Evolutionary conservation across 2,113 vertebrate genomes (phyloP).

Genomic region (Zosterops japonicus): DNA sequence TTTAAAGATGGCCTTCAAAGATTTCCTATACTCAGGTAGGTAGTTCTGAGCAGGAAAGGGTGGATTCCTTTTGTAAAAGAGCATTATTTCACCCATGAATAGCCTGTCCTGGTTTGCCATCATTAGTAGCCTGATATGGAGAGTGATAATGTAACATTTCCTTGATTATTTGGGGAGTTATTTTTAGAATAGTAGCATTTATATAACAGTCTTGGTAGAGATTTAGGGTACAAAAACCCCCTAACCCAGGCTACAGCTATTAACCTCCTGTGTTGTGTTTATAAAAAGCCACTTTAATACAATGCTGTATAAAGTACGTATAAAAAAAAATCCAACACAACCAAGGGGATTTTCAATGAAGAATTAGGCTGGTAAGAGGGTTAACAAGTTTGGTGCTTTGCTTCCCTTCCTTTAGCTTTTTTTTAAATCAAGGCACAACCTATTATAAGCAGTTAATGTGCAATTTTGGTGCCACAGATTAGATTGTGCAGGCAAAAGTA

Average conservation of each 20-base stretch:
- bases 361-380: constrained; percentile 80
- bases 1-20: neutral
- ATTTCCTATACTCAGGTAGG: neutral
- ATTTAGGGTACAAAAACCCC: constrained; percentile 65
- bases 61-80: neutral
- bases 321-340: constrained; percentile 73
- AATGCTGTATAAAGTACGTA: constrained; percentile 68
- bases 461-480: constrained; percentile 39
- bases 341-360: constrained; percentile 71
- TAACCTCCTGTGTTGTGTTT: constrained; percentile 59
- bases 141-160: constrained; percentile 58
- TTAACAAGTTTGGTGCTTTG: constrained; percentile 73
- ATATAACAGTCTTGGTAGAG: constrained; percentile 71
- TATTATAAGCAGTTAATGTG: constrained; percentile 51
- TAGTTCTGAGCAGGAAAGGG: neutral
- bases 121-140: constrained; percentile 14
- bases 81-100: constrained; percentile 15
- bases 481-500: constrained; percentile 24
- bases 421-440: constrained; percentile 40
- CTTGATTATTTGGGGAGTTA: constrained; percentile 37
- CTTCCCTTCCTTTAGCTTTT: constrained; percentile 21
- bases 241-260: constrained; percentile 45
- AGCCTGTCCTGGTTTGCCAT: constrained; percentile 28
- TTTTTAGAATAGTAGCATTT: constrained; percentile 68
- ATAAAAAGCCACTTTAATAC: constrained; percentile 72